Conservation (phyloP, 2,797 vertebrate genomes). For the Iguana delicatissima region DNA sequence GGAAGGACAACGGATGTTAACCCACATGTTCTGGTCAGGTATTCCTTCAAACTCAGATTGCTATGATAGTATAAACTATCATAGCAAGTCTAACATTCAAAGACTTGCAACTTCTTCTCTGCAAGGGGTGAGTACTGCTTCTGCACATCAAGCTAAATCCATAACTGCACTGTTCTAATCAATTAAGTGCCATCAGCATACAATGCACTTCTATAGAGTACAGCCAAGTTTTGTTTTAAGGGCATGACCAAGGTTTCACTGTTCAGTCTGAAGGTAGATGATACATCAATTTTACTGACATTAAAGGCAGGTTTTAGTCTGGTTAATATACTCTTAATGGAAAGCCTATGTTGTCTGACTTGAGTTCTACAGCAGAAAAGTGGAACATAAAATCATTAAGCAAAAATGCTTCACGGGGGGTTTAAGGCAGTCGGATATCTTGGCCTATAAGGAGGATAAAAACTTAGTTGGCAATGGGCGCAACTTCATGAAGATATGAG, state of each 20-base stretch:
- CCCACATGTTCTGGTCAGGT: no score
- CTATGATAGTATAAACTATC: neutral
- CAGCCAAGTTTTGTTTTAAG: neutral
- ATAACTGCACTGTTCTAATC: neutral
- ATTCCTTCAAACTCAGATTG: neutral
- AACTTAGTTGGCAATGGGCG: neutral
- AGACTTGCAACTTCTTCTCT: no score
- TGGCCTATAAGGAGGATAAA: constrained; percentile 40
- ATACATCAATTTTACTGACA: neutral
- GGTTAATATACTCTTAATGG: neutral
- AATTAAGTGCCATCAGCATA: neutral
- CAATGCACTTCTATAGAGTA: neutral
- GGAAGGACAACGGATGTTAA: neutral
- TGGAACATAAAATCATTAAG: constrained; percentile 14
- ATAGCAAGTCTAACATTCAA: neutral
- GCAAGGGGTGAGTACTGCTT: neutral
- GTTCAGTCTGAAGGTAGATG: neutral
- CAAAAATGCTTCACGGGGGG: constrained; percentile 58
- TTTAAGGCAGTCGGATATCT: constrained; percentile 46
- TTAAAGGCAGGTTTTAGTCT: neutral
- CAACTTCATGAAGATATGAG: neutral
- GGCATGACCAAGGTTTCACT: neutral
- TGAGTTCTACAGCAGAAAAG: neutral
- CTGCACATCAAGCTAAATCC: neutral
- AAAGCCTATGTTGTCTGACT: neutral